phyloP scores from a whole-genome alignment of 2,113 vertebrate genomes.

The Melanerpes formicivorus region DNA sequence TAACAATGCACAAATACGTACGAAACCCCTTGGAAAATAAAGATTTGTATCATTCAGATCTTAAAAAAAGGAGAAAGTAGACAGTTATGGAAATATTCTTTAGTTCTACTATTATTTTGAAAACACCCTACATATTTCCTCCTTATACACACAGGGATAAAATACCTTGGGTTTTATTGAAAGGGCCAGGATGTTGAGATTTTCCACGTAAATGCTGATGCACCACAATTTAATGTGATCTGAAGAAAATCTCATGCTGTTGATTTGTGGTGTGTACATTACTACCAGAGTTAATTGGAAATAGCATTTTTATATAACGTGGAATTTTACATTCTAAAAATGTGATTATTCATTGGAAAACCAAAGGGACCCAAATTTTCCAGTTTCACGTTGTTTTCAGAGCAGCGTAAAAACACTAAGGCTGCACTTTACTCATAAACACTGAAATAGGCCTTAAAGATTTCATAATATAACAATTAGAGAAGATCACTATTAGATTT shows the following conservation, averaged over 20 bases:
- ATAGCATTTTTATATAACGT: neutral
- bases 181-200: neutral
- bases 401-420: neutral
- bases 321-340: neutral
- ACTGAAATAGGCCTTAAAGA: neutral
- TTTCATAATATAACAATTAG: neutral
- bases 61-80: neutral
- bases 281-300: neutral
- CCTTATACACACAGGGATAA: neutral
- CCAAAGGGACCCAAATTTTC: neutral
- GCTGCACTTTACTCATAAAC: neutral
- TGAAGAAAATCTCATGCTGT: neutral
- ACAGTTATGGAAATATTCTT: neutral
- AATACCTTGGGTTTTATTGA: neutral
- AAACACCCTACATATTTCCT: neutral
- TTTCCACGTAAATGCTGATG: neutral
- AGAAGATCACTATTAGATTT: neutral
- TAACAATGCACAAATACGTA: neutral
- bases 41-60: neutral
- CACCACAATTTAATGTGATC: neutral
- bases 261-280: neutral
- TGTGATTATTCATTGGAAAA: neutral
- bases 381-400: neutral
- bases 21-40: neutral
- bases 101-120: neutral